A percentile compares a stretch with the other conserved stretches of the same genome.
phyloP scores from a whole-genome alignment of 1,140 invertebrate genomes.

The Thaumetopoea pityocampa region DNA sequence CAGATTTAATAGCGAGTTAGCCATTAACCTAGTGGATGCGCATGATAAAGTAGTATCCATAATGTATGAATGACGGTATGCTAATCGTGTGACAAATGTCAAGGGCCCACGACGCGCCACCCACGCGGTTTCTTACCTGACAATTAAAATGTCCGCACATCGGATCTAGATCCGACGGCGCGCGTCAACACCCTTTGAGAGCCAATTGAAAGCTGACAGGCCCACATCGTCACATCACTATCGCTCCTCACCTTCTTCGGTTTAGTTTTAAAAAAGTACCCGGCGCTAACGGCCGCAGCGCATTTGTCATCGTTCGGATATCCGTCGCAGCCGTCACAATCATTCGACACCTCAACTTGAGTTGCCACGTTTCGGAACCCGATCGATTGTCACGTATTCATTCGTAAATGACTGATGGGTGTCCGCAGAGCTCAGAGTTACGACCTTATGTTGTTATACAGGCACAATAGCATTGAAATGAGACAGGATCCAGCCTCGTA shows the following conservation, averaged over 20 bases:
- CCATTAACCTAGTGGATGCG: too few relatives aligned
- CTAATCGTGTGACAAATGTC: constrained; percentile 11
- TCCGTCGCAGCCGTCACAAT: constrained; percentile 44
- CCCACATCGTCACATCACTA: constrained; percentile 53
- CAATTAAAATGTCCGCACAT: constrained; percentile 65
- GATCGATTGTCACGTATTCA: constrained; percentile 57
- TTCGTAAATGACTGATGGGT: constrained; percentile 56
- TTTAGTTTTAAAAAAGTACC: constrained; percentile 45
- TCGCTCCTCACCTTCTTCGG: constrained; percentile 47
- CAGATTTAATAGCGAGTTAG: too few relatives aligned
- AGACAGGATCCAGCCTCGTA: constrained; percentile 56
- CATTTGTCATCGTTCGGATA: constrained; percentile 47
- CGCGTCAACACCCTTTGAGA: constrained; percentile 59
- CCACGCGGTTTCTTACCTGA: constrained; percentile 35
- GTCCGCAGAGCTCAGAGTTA: constrained; percentile 40
- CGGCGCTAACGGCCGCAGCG: not conserved
- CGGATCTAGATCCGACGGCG: constrained; percentile 58
- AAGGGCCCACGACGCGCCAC: constrained; percentile 24
- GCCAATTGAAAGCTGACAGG: constrained; percentile 58
- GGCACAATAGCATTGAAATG: constrained; percentile 55
- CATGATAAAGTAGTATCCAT: too few relatives aligned
- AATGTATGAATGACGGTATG: constrained; percentile 6
- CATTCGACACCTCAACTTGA: constrained; percentile 43
- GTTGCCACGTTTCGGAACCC: constrained; percentile 50
- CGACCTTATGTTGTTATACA: constrained; percentile 51